Evolutionary conservation across 2,113 vertebrate genomes (phyloP), one percentile per base, ranked within the genome.

Genomic region (Nannospalax galili): DNA sequence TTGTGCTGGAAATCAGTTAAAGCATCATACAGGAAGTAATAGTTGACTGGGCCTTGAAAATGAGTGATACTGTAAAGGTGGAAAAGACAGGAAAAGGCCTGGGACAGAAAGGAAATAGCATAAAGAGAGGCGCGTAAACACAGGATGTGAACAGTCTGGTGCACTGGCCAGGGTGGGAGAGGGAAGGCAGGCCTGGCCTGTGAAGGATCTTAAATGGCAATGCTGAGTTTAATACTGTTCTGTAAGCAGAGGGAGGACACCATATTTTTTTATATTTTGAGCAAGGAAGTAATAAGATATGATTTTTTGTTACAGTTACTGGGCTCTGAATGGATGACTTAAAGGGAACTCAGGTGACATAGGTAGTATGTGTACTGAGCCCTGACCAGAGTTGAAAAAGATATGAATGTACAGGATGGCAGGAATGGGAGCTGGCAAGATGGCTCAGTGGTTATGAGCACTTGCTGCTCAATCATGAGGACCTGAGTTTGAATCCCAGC

Each of bases 1-100:
- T 82, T 70, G 17, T 74, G 60, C 58, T 42, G 32, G 48, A 81
- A 82, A 64, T 94, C 70, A 90, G 74, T 87, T 77, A 79, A 89
- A 69, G 60, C 87, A 92, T 95, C 79, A 60, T 67, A 91, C 35
- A 89, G 95, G 95, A 94, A 96, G 93, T 82, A 67, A 56, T 92
- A 92, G 42, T 94, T 84, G 84, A 79, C 84, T 80, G 75, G 20
- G 10, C 80, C 35, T 87, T 96, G 72, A 82, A 95, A 84, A 80
- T 84, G 37, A 75, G 30, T 67, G 75, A 9, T 64, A 28, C 89
- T 84, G 97, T 89, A 32, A 79, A 92, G 60, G 37, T 79, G 37
- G 90, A 45, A 92, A 93, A 74, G 73, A 79, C 73, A 90, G 89
- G 69, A 94, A 79, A 82, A 42, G 80, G 40, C 79, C 12, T 32